phyloP scores from a whole-genome alignment of 2,888 invertebrate genomes.

The Lomographa bimaculata region DNA sequence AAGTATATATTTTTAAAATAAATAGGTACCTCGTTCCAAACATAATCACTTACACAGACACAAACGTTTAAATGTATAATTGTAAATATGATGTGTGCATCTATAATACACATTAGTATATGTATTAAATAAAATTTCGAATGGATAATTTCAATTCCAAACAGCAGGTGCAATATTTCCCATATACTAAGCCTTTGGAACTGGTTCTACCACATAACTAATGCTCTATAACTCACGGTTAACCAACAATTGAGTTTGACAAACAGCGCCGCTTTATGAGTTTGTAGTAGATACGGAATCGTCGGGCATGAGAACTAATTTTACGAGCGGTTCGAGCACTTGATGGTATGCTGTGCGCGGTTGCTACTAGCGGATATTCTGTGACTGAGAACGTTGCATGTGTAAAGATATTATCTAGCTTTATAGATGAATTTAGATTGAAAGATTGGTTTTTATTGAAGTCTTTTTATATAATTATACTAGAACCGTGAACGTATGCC shows the following conservation, averaged over 20 bases:
- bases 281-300: constrained; percentile 20
- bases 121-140: no score
- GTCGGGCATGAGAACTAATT: constrained; percentile 35
- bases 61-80: no score
- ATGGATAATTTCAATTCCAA: background rate
- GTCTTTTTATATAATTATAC: no score
- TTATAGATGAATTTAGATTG: background rate
- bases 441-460: no score
- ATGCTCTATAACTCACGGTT: constrained; percentile 23
- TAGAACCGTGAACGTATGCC: no score
- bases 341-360: constrained; percentile 13
- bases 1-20: no score
- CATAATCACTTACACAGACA: no score
- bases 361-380: constrained; percentile 1
- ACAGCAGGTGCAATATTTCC: constrained; percentile 11
- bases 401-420: background rate
- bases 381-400: constrained; percentile 15
- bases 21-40: no score
- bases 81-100: no score
- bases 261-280: constrained; percentile 31
- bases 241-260: constrained; percentile 26
- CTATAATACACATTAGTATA: no score
- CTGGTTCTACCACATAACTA: constrained; percentile 11
- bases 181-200: constrained; percentile 2
- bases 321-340: constrained; percentile 23